Evolutionary conservation across 2,113 vertebrate genomes (phyloP), one percentile per base, ranked within the genome.

Genomic region (Lipotes vexillifer): DNA sequence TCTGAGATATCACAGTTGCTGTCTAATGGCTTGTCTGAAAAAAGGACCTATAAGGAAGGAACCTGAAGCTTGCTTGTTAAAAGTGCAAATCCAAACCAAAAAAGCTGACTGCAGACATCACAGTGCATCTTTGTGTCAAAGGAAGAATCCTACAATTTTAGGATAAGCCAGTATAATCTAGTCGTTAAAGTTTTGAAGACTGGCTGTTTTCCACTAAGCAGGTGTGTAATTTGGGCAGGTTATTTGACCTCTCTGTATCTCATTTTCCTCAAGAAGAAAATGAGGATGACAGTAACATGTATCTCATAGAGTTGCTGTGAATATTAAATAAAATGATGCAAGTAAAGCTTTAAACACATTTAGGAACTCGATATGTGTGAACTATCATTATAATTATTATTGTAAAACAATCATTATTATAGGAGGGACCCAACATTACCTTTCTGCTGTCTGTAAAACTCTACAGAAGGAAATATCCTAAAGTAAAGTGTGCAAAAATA

Each of bases 281-380:
- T 93, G 59, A 96, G 38, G 33, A 75, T 75, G 65, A 46, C 63
- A 74, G 29, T 87, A 94, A 4, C 5, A 69, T 69, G 18, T 94
- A 87, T 88, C 52, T 81, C 33, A 55, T 31, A 59, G 33, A 72
- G 46, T 77, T 71, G 49, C 63, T 75, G 65, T 68, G 18, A 93
- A 87, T 83, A 68, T 74, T 95, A 94, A 97, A 71, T 92, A 74
- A 96, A 93, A 96, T 81, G 61, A 88, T 88, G 52, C 27, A 71
- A 52, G 38, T 96, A 85, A 97, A 75, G 36, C 25, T 82, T 89
- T 90, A 46, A 92, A 97, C 41, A 77, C 38, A 72, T 78, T 97
- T 66, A 90, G 88, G 46, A 95, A 75, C 63, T 83, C 6, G 31
- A 12, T 93, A 93, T 80, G 33, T 46, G 29, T 81, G 81, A 69